Base-by-base conservation (phyloP, 2,888 invertebrate genomes). In the Ornithoptera alexandrae region DNA sequence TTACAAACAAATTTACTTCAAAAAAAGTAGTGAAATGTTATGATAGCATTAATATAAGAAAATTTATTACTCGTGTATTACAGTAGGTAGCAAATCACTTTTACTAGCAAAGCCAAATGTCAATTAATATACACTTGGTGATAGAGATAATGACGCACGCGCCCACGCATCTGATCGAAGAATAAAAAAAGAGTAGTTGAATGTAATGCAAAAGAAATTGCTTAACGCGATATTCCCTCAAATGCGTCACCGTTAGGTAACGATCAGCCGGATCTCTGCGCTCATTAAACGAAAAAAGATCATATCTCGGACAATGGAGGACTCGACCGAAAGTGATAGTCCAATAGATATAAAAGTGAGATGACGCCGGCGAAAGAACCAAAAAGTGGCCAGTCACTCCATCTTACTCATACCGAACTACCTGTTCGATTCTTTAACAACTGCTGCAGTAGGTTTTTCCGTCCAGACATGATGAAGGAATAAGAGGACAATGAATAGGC, bases 261-360 rank as follows among this genome's bases (percentile, higher is more conserved):
- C 87, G 75, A 85, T 84, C 85, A 84, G 84, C 90, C 89, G 90
- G 90, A 90, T 88, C 88, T 86, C 83, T 82, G 79, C 80, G 82
- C 84, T 87, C 87, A 90, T 90, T 90, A 90, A 85, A 84, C 79
- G 83, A 88, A 88, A 87, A 87, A 86, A 84, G 89, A 90, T 90
- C 83, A 85, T 87, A 90, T 89, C 88, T 77, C 82, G 79, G 81
- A 90, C 90, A 89, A 90, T 89, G 86, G 86, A 85, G 82, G 84
- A 88, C 86, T 87, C 86, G 88, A 86, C 89, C 80, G 86, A 90
- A 90, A 90, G 90, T 89, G 89, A 90, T 91, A 90, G 88, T 88
- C 80, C 85, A 84, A 86, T 85, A 87, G 86, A 89, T 86, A 88
- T 85, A 81, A 81, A 83, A 82, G 77, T 77, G 78, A 79, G 79